phyloP scores from a whole-genome alignment of 1,140 invertebrate species.

The Monochamus saltuarius region DNA sequence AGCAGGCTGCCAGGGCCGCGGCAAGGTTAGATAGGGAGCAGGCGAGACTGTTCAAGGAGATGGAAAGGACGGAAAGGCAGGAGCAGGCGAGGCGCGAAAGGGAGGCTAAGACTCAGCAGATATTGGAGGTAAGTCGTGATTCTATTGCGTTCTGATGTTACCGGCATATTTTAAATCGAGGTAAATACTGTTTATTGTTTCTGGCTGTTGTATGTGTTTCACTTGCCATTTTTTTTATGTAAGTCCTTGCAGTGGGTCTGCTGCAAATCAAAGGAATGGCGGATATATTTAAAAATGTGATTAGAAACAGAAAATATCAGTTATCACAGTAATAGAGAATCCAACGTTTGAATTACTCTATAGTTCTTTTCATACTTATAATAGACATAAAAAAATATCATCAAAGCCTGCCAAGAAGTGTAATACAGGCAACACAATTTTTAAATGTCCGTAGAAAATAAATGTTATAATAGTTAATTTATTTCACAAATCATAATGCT shows the following conservation, averaged over 20 bases:
- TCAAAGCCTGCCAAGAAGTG: too few relatives aligned
- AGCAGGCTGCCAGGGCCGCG: conserved; percentile 64
- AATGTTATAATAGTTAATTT: too few relatives aligned
- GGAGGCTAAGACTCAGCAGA: conserved; percentile 72
- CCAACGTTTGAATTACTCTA: too few relatives aligned
- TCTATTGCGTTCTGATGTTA: neutral
- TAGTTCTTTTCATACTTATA: too few relatives aligned
- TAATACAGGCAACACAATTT: too few relatives aligned
- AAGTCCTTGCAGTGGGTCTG: neutral
- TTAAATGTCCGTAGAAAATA: too few relatives aligned
- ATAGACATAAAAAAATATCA: too few relatives aligned
- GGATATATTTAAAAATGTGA: too few relatives aligned
- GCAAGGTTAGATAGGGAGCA: conserved; percentile 62
- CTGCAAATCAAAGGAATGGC: too few relatives aligned
- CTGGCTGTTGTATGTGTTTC: neutral
- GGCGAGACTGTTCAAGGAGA: conserved; percentile 54
- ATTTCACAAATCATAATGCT: too few relatives aligned
- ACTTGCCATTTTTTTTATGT: conserved; percentile 5
- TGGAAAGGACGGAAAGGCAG: conserved; percentile 74
- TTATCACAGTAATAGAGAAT: too few relatives aligned
- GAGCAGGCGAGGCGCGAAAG: conserved; percentile 74
- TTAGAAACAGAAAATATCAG: too few relatives aligned
- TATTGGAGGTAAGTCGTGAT: conserved; percentile 61
- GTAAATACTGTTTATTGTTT: conserved; percentile 1
- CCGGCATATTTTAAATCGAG: neutral